Evolutionary conservation across 2,888 invertebrate species (phyloP).

Genomic region (Polia nebulosa): DNA sequence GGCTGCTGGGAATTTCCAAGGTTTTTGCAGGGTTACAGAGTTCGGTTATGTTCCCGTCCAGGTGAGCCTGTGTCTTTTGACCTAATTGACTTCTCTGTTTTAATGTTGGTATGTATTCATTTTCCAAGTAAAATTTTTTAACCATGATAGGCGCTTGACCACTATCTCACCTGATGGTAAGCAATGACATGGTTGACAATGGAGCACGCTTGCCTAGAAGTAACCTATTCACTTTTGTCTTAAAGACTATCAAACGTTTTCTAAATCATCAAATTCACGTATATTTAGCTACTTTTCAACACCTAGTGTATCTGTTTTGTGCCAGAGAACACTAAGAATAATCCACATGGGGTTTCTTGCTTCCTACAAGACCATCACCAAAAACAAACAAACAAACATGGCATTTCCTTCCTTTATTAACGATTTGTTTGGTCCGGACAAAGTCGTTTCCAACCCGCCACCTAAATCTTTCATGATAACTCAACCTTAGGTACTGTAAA

Average conservation of each 20-base stretch:
- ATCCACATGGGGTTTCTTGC: not conserved
- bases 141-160: no score
- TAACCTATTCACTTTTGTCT: no score
- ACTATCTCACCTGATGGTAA: no score
- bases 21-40: not conserved
- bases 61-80: no score
- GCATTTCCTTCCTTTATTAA: not conserved
- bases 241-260: not conserved
- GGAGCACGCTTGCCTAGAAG: no score
- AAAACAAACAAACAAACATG: not conserved
- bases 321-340: not conserved
- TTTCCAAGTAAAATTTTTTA: no score
- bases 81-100: no score
- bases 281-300: no score
- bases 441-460: not conserved
- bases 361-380: not conserved
- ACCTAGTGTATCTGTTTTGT: not conserved
- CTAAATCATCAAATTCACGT: not conserved
- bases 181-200: no score
- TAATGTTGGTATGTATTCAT: not conserved
- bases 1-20: conserved; percentile 6
- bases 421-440: not conserved
- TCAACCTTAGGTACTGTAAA: conserved; percentile 9
- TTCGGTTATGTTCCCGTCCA: no score
- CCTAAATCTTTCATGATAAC: conserved; percentile 4